phyloP scores from a whole-genome alignment of 2,888 invertebrate genomes.

The Keiferia lycopersicella region DNA sequence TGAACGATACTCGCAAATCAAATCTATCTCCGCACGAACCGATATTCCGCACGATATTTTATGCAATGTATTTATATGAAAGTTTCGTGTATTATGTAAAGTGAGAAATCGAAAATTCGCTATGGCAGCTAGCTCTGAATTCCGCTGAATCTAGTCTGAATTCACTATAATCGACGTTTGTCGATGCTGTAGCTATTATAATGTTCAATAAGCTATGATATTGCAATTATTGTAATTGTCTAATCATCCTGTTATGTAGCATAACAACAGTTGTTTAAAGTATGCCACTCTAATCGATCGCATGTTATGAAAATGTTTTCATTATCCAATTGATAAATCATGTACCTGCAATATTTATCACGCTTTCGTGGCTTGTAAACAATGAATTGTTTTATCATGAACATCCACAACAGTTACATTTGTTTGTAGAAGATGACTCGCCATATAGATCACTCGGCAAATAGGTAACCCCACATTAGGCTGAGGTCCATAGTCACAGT shows the following conservation, averaged over 20 bases:
- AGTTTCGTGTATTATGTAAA: slow-evolving; percentile 30
- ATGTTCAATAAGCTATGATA: slow-evolving; percentile 12
- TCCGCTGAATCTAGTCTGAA: slow-evolving; percentile 26
- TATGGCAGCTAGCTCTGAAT: slow-evolving; percentile 31
- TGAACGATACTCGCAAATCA: slow-evolving; percentile 30
- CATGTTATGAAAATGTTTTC: slow-evolving; percentile 12
- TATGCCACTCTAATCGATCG: background rate
- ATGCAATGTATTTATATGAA: slow-evolving; percentile 20
- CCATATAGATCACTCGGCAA: too few species aligned
- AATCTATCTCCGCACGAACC: slow-evolving; percentile 47
- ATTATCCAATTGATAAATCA: slow-evolving; percentile 2
- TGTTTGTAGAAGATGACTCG: too few species aligned
- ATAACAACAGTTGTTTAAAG: background rate
- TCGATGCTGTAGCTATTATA: slow-evolving; percentile 11
- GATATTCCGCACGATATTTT: slow-evolving; percentile 27
- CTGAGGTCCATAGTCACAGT: too few species aligned
- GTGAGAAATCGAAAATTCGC: slow-evolving; percentile 40
- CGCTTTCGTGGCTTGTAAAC: background rate
- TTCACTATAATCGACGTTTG: slow-evolving; percentile 7
- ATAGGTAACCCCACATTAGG: too few species aligned
- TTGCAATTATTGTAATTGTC: slow-evolving; percentile 19
- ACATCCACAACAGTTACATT: too few species aligned
- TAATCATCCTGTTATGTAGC: background rate
- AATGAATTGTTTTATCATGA: background rate
- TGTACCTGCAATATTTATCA: background rate